Percentiles rank a stretch among this genome's conserved stretches.
These are phyloP conservation scores for Hypsibius dujardini DNA, from an alignment of 1,140 invertebrate genomes.

Conservation along the genomic window DNA sequence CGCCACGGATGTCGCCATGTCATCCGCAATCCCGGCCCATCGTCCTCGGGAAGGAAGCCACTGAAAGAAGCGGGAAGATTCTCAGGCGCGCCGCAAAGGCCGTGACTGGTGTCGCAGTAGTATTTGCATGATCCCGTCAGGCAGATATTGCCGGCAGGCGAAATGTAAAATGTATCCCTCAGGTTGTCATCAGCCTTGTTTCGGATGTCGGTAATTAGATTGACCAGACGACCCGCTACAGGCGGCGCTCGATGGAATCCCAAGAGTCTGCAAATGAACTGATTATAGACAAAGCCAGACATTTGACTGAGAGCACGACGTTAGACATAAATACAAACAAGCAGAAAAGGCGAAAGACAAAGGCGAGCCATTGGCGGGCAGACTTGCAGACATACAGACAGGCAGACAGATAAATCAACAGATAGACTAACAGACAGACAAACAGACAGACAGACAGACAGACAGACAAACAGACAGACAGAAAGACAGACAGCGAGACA, in stretches of 20 bases:
- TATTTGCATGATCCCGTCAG: conserved; percentile 85
- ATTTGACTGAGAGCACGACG: too few species aligned
- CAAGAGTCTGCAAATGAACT: conserved; percentile 27
- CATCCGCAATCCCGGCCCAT: conserved; percentile 58
- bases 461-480: too few species aligned
- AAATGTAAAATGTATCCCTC: conserved; percentile 77
- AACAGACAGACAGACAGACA: too few species aligned
- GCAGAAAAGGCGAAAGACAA: too few species aligned
- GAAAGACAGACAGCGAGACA: too few species aligned
- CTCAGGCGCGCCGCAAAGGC: conserved; percentile 86
- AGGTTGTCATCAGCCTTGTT: conserved; percentile 48
- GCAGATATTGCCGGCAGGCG: conserved; percentile 70
- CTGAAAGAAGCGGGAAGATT: conserved; percentile 87
- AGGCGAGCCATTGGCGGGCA: too few species aligned
- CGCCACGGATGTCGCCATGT: conserved; percentile 90
- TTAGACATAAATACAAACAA: too few species aligned
- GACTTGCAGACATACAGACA: too few species aligned
- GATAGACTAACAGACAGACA: too few species aligned
- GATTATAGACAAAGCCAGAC: too few species aligned
- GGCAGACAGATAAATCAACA: too few species aligned
- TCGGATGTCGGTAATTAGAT: conserved; percentile 42
- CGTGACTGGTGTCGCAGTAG: conserved; percentile 95
- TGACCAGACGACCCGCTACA: conserved; percentile 29
- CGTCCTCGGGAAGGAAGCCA: conserved; percentile 59
- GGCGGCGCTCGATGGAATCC: conserved; percentile 33